These are phyloP conservation scores for Ellobius talpinus DNA, from an alignment of 2,113 vertebrate genomes.

Conservation along the genomic window DNA sequence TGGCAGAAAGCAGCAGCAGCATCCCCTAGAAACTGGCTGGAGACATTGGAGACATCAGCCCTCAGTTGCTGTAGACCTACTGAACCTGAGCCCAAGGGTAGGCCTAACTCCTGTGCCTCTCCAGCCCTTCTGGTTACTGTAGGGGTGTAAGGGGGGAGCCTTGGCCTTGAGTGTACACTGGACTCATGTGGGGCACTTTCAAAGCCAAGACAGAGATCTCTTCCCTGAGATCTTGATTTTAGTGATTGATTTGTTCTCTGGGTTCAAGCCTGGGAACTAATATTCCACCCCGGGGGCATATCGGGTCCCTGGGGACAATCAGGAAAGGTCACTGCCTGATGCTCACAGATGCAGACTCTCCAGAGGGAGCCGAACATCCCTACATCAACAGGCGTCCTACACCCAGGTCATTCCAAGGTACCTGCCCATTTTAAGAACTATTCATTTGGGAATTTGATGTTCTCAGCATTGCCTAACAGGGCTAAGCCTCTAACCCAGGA, in stretches of 20 bases:
- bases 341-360: not conserved
- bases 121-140: not conserved
- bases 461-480: not conserved
- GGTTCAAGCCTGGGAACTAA: too few relatives aligned
- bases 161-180: not conserved
- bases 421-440: not conserved
- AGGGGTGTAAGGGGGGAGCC: fast-evolving
- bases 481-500: not conserved
- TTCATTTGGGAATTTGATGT: not conserved
- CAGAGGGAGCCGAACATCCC: too few relatives aligned
- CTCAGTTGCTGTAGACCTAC: not conserved
- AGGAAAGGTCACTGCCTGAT: not conserved
- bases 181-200: not conserved
- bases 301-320: not conserved
- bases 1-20: not conserved
- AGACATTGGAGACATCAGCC: too few relatives aligned
- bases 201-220: not conserved
- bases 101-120: fast-evolving
- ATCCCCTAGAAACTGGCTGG: not conserved
- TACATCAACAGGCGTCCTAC: not conserved
- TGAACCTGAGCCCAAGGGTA: fast-evolving
- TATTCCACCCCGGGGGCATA: not conserved
- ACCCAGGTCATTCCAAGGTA: not conserved
- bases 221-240: fast-evolving
- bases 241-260: too few relatives aligned